Conservation (phyloP, 2,113 vertebrate species). For the Paramormyrops kingsleyae region DNA sequence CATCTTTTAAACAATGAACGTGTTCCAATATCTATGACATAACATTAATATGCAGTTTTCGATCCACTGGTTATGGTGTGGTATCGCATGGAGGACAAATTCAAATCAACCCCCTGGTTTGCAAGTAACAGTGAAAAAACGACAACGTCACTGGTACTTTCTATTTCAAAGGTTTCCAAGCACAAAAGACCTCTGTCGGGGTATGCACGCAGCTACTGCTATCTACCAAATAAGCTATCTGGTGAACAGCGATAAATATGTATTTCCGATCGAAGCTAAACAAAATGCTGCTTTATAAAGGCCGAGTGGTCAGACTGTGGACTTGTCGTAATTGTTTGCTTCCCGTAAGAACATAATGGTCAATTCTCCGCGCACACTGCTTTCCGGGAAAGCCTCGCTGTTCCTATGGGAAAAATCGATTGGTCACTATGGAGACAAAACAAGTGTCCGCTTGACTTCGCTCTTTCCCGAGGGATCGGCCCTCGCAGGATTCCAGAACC, state of each 20-base stretch:
- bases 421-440: constrained; percentile 57
- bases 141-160: not conserved
- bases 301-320: not conserved
- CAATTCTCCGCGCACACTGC: constrained; percentile 14
- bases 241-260: not conserved
- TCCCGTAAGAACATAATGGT: constrained; percentile 14
- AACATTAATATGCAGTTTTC: not conserved
- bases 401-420: constrained; percentile 23
- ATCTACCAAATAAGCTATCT: not conserved
- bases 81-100: not conserved
- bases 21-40: not conserved
- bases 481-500: constrained; percentile 24
- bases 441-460: constrained; percentile 34
- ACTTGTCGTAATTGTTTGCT: constrained; percentile 7
- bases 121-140: not conserved
- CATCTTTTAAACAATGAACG: not conserved
- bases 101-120: not conserved
- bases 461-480: constrained; percentile 14
- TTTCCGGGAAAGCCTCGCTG: constrained; percentile 40
- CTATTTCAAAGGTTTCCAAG: not conserved
- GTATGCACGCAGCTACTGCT: not conserved
- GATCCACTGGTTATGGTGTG: not conserved
- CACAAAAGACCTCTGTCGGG: not conserved
- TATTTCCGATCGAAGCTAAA: not conserved
- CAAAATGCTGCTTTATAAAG: not conserved